Percentiles rank a stretch among this genome's conserved stretches.
Conservation (phyloP, 2,888 invertebrate genomes). For the Escarpia spicata region DNA sequence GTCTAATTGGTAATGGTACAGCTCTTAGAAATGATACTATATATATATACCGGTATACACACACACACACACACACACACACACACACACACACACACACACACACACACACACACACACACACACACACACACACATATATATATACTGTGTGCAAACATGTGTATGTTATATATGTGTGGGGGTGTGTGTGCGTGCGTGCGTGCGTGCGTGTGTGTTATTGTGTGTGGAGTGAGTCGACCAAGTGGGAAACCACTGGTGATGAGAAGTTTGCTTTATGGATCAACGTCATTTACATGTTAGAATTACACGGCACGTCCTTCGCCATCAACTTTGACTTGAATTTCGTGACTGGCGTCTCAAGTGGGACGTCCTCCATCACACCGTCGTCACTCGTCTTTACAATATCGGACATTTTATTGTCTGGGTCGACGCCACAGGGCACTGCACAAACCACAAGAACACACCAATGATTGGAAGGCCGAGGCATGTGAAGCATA, state of each 20-base stretch:
- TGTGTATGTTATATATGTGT: too few relatives aligned
- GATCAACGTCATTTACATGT: not conserved
- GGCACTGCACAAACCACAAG: too few relatives aligned
- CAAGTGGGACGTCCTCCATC: not conserved
- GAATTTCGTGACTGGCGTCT: not conserved
- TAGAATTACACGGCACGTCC: not conserved
- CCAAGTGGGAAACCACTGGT: too few relatives aligned
- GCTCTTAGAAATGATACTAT: not conserved
- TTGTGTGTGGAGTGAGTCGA: too few relatives aligned
- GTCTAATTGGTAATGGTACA: too few relatives aligned
- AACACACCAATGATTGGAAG: too few relatives aligned
- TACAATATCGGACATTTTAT: not conserved
- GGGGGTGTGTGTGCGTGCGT: too few relatives aligned
- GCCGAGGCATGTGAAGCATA: too few relatives aligned
- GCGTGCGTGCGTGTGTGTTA: too few relatives aligned
- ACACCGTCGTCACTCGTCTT: not conserved
- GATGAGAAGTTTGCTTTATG: too few relatives aligned
- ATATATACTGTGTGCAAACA: not conserved
- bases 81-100: too few relatives aligned
- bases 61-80: not conserved
- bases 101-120: too few relatives aligned
- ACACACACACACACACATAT: not conserved
- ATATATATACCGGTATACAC: not conserved
- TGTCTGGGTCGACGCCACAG: not conserved
- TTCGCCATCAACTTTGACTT: conserved; percentile 6